Evolutionary conservation across 2,888 invertebrate species (phyloP).

Genomic region (Lathronympha strigana): DNA sequence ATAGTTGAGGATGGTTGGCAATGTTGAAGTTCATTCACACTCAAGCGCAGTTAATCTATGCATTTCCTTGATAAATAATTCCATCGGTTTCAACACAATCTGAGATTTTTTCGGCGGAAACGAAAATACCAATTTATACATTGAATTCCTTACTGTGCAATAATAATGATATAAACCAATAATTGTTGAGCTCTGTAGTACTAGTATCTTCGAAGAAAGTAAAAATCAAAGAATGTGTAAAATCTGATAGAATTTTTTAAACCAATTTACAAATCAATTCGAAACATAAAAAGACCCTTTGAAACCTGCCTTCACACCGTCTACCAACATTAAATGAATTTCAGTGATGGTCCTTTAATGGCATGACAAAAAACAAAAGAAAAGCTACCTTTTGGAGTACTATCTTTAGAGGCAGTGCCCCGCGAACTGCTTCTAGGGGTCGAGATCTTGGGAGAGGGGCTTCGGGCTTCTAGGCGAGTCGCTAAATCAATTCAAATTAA

Average conservation of each 20-base stretch:
- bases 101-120: too few species aligned
- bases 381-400: conserved; percentile 73
- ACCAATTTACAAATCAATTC: background rate
- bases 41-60: background rate
- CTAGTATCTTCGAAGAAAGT: background rate
- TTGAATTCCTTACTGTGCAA: too few species aligned
- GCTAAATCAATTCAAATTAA: conserved; percentile 43
- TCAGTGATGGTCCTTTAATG: conserved; percentile 25
- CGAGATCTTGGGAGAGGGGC: conserved; percentile 72
- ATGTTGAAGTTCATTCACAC: too few species aligned
- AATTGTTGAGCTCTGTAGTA: background rate
- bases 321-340: conserved; percentile 29
- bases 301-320: background rate
- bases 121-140: too few species aligned
- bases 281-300: background rate
- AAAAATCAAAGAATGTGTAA: background rate
- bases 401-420: conserved; percentile 75
- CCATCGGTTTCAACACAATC: conserved; percentile 2
- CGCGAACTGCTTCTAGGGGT: conserved; percentile 76
- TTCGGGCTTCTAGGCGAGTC: conserved; percentile 66
- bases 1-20: too few species aligned
- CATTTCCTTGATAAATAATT: background rate
- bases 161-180: too few species aligned
- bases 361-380: conserved; percentile 33
- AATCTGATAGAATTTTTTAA: conserved; percentile 9